Evolutionary conservation across 2,113 vertebrate species (phyloP).

Genomic region (Archocentrus centrarchus): DNA sequence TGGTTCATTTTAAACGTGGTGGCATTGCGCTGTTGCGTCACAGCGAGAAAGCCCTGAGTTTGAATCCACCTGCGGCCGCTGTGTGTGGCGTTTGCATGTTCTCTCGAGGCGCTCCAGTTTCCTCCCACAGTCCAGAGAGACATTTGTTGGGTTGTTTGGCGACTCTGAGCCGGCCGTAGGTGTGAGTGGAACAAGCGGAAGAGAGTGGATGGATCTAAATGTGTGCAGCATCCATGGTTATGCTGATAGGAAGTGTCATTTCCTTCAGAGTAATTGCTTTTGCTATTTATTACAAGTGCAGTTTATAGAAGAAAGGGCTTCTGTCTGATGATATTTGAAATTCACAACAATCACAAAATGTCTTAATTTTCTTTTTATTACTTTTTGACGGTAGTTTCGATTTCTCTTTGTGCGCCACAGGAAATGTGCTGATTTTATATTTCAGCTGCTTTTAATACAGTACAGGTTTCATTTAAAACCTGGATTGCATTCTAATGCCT

Average conservation of each 20-base stretch:
- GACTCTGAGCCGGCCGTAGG: not conserved
- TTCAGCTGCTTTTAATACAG: conserved; percentile 51
- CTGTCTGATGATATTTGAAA: not conserved
- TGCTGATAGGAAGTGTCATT: not conserved
- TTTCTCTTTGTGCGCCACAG: not conserved
- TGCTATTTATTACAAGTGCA: not conserved
- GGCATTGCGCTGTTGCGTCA: no score
- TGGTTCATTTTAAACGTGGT: not conserved
- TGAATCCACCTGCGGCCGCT: not conserved
- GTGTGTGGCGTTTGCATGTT: not conserved
- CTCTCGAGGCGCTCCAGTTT: not conserved
- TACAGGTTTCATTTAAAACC: conserved; percentile 46
- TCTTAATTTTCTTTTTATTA: not conserved
- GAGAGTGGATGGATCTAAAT: not conserved
- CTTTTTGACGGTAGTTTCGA: not conserved
- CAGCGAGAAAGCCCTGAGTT: not conserved
- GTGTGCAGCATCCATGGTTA: not conserved
- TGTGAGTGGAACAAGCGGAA: not conserved
- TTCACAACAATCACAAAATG: not conserved
- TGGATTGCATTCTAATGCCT: conserved; percentile 29
- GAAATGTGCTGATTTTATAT: not conserved
- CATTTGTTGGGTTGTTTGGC: not conserved
- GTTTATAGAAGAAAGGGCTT: not conserved
- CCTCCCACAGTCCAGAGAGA: not conserved
- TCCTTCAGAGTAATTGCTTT: not conserved